These are phyloP conservation scores for Drosophila varians DNA, from an alignment of 1,140 invertebrate species.

Conservation along the genomic window DNA sequence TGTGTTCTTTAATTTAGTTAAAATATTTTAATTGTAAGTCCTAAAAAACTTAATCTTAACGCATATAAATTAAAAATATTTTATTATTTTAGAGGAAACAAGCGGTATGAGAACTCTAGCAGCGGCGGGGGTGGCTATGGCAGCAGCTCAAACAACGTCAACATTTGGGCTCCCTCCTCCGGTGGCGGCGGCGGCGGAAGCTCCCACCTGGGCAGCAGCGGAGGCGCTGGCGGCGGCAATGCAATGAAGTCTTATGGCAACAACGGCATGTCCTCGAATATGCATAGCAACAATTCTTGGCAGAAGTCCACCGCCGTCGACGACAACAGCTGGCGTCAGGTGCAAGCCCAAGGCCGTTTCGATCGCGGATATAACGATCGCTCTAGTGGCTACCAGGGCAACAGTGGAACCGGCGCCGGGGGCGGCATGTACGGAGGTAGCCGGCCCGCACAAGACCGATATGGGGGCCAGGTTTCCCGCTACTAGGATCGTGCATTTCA, in stretches of 20 bases:
- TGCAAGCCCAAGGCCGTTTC: constrained; percentile 70
- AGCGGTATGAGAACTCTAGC: constrained; percentile 75
- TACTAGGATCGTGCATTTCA: constrained; percentile 57
- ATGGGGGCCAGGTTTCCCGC: constrained; percentile 66
- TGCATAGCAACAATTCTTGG: constrained; percentile 74
- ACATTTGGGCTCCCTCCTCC: constrained; percentile 65
- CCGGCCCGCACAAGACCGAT: constrained; percentile 68
- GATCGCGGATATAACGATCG: constrained; percentile 82
- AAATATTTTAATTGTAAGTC: not conserved
- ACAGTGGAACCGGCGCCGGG: constrained; percentile 38
- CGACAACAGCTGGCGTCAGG: constrained; percentile 70
- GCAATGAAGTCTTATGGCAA: constrained; percentile 69
- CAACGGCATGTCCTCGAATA: constrained; percentile 72
- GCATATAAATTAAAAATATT: not conserved
- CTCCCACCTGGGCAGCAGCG: constrained; percentile 56
- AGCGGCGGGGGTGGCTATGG: constrained; percentile 60
- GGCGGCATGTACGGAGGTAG: constrained; percentile 70
- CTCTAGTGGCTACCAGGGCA: constrained; percentile 67
- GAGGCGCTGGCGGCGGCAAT: constrained; percentile 23
- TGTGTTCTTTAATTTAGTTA: not conserved
- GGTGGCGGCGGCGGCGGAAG: constrained; percentile 41
- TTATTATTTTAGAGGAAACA: constrained; percentile 43
- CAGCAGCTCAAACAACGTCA: constrained; percentile 62
- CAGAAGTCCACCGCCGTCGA: constrained; percentile 65
- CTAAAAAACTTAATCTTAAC: not conserved